These are phyloP conservation scores for Drosophila malerkotliana DNA, from an alignment of 1,140 invertebrate genomes.

Conservation along the genomic window DNA sequence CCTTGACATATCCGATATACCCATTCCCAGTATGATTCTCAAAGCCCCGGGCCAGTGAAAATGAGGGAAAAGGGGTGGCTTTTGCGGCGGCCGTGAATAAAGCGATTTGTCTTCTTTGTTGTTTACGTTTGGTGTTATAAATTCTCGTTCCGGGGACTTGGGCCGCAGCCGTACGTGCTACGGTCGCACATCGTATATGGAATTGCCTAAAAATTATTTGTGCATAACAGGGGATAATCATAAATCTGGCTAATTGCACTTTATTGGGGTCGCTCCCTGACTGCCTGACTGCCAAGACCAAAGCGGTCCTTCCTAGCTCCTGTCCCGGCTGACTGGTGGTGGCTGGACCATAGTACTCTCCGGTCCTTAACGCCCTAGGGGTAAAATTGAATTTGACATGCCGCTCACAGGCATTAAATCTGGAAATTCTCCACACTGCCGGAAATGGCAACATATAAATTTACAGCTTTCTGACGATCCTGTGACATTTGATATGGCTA, in stretches of 20 bases:
- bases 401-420: constrained; percentile 72
- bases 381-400: constrained; percentile 80
- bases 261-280: constrained; percentile 69
- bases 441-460: constrained; percentile 68
- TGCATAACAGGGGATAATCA: constrained; percentile 83
- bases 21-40: constrained; percentile 15
- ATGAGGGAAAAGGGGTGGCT: constrained; percentile 55
- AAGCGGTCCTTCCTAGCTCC: constrained; percentile 7
- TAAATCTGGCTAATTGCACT: constrained; percentile 84
- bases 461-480: constrained; percentile 61
- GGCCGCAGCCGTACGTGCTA: constrained; percentile 37
- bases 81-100: constrained; percentile 75
- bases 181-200: constrained; percentile 55
- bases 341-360: constrained; percentile 27
- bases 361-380: constrained; percentile 50
- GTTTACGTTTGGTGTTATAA: constrained; percentile 81
- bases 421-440: constrained; percentile 42
- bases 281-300: constrained; percentile 20
- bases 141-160: constrained; percentile 63
- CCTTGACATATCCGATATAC: constrained; percentile 27
- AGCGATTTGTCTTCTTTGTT: constrained; percentile 81
- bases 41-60: constrained; percentile 11
- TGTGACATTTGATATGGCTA: constrained; percentile 66
- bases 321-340: constrained; percentile 28
- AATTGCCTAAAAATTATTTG: constrained; percentile 83